Percentiles rank a stretch among this genome's conserved stretches.
Evolutionary conservation across 2,113 vertebrate genomes (phyloP).

Genomic region (Emydocephalus ijimae): DNA sequence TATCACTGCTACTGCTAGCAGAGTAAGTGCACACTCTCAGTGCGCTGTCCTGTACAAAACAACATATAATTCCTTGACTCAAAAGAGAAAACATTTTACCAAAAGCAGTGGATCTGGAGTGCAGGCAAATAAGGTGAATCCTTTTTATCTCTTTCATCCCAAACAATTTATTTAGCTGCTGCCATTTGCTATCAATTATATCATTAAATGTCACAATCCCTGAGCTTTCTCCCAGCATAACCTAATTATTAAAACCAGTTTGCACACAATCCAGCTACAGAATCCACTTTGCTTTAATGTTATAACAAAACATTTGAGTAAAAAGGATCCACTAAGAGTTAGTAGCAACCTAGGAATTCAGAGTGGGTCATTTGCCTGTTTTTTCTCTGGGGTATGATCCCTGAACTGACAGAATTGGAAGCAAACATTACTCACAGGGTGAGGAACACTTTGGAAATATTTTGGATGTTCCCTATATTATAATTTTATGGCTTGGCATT

Average conservation of each 20-base stretch:
- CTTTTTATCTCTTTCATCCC: neutral
- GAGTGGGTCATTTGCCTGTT: neutral
- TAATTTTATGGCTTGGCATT: neutral
- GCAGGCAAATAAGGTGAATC: neutral
- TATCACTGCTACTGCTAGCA: slow-evolving; percentile 61
- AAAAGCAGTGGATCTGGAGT: neutral
- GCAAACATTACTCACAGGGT: neutral
- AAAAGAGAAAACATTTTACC: neutral
- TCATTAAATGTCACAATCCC: neutral
- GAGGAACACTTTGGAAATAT: neutral
- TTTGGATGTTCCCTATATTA: neutral
- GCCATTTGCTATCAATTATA: neutral
- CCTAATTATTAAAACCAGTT: neutral
- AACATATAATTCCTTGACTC: slow-evolving; percentile 29
- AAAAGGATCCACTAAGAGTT: neutral
- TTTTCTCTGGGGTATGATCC: neutral
- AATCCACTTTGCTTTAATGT: neutral
- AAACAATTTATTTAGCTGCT: slow-evolving; percentile 17
- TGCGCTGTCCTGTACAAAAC: slow-evolving; percentile 60
- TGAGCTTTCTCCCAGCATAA: neutral
- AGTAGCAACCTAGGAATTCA: neutral
- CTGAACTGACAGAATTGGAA: neutral
- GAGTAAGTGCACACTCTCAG: slow-evolving; percentile 64
- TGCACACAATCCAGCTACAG: neutral
- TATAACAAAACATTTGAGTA: neutral